Base-by-base conservation (phyloP, 2,113 vertebrate species). In the Boleophthalmus pectinirostris region DNA sequence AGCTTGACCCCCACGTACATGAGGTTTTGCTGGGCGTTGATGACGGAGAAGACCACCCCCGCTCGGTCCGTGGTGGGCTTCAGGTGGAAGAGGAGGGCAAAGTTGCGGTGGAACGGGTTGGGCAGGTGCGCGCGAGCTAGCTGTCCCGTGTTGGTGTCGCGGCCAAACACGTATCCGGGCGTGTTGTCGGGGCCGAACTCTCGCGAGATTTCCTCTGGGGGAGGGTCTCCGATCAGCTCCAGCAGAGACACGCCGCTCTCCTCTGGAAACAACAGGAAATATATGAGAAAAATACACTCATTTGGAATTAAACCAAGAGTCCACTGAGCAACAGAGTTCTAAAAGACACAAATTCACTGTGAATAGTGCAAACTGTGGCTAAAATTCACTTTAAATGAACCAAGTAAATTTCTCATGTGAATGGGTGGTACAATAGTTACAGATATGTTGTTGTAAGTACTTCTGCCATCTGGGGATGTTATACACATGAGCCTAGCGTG, bases 1-100 rank as follows among this genome's bases (percentile, higher is more conserved):
- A 99, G 93, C 88, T 97, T 99, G 51, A 97, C 94, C 0, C 95
- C 97, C 69, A 99, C 83, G 0, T 94, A 93, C 86, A 98, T 93
- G 81, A 95, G 82, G 0, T 89, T 85, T 89, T 98, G 96, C 0
- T 76, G 81, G 4, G 93, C 85, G 25, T 99, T 96, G 0, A 95
- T 98, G 90, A 99, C 0, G 0, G 97, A 94, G 20, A 99, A 95
- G 77, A 99, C 86, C 76, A 98, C 83, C 0, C 96, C 96, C 0
- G 94, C 92, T 0, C 68, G 68, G 14, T 89, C 57, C 0, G 94
- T 91, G 23, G 93, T 94, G 11, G 97, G 95, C 73, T 94, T 95
- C 69, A 98, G 75, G 68, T 94, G 89, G 84, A 97, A 96, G 5
- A 95, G 90, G 61, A 99, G 90, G 0, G 96, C 93, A 61, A 99